These are phyloP conservation scores for Cinclus cinclus DNA, from an alignment of 2,113 vertebrate species.

Conservation along the genomic window DNA sequence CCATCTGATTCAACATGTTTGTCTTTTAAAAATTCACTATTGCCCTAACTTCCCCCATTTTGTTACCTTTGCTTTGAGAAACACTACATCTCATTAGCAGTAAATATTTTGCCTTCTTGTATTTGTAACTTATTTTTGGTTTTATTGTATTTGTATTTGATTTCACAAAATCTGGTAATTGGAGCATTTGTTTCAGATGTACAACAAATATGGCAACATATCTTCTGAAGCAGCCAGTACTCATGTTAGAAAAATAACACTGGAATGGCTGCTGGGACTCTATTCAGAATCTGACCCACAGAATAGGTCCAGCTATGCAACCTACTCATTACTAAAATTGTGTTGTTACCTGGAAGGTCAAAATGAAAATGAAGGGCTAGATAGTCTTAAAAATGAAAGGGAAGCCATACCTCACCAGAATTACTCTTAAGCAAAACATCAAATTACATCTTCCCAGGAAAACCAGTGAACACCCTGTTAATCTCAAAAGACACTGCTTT, in stretches of 20 bases:
- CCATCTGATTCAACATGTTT: slow-evolving; percentile 13
- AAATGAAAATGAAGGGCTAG: not conserved
- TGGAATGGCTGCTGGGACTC: not conserved
- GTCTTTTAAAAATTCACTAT: not conserved
- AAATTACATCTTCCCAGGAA: not conserved
- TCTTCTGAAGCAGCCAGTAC: not conserved
- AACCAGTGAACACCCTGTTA: not conserved
- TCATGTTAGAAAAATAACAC: not conserved
- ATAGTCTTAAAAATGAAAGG: not conserved
- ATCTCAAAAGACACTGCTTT: not conserved
- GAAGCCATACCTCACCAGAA: not conserved
- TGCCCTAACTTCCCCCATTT: not conserved
- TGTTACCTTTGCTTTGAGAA: not conserved
- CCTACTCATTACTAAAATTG: not conserved
- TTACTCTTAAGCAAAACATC: not conserved
- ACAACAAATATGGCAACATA: not conserved
- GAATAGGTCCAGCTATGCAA: not conserved
- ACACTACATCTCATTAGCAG: not conserved
- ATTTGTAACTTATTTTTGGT: not conserved
- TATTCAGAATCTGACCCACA: not conserved
- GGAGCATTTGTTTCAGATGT: not conserved
- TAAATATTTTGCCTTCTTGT: not conserved
- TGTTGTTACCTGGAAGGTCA: not conserved
- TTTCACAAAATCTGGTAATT: not conserved
- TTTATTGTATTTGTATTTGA: not conserved